Percentiles rank a stretch among this genome's conserved stretches.
phyloP scores from a whole-genome alignment of 2,888 invertebrate species.

The Conops quadrifasciatus region DNA sequence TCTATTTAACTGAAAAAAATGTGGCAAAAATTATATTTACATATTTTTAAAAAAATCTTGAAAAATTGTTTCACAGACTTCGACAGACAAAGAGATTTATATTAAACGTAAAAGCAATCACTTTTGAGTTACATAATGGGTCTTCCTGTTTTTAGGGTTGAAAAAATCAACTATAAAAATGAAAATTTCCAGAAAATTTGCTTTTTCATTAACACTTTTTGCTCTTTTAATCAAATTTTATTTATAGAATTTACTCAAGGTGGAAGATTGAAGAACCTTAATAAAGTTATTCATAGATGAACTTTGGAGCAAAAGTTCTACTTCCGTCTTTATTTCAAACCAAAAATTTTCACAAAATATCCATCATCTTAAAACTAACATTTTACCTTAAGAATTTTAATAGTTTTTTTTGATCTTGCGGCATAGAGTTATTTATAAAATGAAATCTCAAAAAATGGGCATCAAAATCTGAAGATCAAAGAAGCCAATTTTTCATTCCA shows the following conservation, averaged over 20 bases:
- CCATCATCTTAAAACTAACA: constrained; percentile 12
- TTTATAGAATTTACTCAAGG: constrained; percentile 30
- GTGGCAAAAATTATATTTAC: not conserved
- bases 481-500: constrained; percentile 32
- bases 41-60: not conserved
- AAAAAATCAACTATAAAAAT: not conserved
- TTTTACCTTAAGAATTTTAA: not conserved
- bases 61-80: constrained; percentile 29
- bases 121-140: no score
- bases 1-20: no score
- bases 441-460: constrained; percentile 16
- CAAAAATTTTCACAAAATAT: constrained; percentile 39
- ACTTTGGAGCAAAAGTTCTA: constrained; percentile 2
- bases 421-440: constrained; percentile 12
- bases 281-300: not conserved
- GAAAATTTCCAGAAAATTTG: no score
- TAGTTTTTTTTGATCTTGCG: not conserved
- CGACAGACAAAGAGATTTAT: no score
- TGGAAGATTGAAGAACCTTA: constrained; percentile 10
- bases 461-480: constrained; percentile 33
- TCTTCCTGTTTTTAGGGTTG: not conserved
- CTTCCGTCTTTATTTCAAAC: constrained; percentile 37
- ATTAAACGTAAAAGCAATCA: no score
- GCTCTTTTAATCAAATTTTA: constrained; percentile 5
- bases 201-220: not conserved